Evolutionary conservation across 2,113 vertebrate species (phyloP), one percentile per base, ranked within the genome.

Genomic region (Chionomys nivalis): DNA sequence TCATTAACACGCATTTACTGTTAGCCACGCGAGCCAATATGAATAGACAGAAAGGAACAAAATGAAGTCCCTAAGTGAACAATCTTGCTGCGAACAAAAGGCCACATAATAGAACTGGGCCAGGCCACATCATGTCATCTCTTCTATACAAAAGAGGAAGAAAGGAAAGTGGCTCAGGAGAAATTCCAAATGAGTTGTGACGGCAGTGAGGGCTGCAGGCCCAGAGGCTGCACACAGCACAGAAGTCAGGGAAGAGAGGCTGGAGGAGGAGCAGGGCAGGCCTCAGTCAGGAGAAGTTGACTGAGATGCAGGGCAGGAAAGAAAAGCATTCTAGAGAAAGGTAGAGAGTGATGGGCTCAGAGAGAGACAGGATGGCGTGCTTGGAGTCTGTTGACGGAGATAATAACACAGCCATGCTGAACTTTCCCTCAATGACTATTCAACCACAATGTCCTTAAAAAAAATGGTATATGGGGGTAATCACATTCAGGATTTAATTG

Each of bases 1-100:
- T 42, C 78, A 95, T 95, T 88, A 94, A 78, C 7, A 77, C 4
- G 26, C 87, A 31, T 23, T 63, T 8, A 75, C 44, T 77, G 39
- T 16, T 79, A 70, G 31, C 75, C 94, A 47, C 12, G 23, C 23
- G 61, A 90, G 68, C 68, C 90, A 42, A n/a, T 28, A n/a, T 3
- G 73, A 77, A 87, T 17, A 94, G 33, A 85, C 42, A 87, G 91
- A 55, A 55, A 83, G 61, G 49, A 49, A 49, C 26, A 89, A 33
- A 87, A 47, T 13, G 42, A 65, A 70, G 17, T 75, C 79, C 85
- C 75, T 68, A 78, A 78, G 66, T 70, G 52, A 65, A 58, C 23
- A 33, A 5, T 31, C 83, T 77, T 77, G 24, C 49, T 77, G 66
- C 81, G 58, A 23, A 76, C 90, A 79, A 36, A 63, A 77, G 36